Evolutionary conservation across 2,797 vertebrate genomes (phyloP).

Genomic region (Neostethus bicornis): DNA sequence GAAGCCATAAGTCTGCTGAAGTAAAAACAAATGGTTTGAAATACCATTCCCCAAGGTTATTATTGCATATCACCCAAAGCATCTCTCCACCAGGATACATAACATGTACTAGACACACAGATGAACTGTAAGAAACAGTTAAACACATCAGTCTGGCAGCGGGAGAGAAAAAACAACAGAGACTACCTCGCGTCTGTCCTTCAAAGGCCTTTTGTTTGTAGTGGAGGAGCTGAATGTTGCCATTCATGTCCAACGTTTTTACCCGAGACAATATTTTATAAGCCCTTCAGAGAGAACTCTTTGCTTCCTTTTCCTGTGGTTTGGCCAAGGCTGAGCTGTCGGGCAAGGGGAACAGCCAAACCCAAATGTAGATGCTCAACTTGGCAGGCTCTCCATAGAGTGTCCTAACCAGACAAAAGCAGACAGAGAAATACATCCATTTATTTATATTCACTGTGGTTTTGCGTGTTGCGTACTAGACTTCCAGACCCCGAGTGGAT

Average conservation of each 20-base stretch:
- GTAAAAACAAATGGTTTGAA: slow-evolving; percentile 47
- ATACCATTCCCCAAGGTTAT: slow-evolving; percentile 34
- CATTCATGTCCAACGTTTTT: slow-evolving; percentile 75
- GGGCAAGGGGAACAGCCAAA: slow-evolving; percentile 80
- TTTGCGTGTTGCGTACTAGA: slow-evolving; percentile 80
- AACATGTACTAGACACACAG: slow-evolving; percentile 48
- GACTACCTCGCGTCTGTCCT: slow-evolving; percentile 44
- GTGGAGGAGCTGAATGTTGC: slow-evolving; percentile 70
- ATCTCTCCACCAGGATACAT: slow-evolving; percentile 47
- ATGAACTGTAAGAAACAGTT: slow-evolving; percentile 45
- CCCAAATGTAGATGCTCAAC: slow-evolving; percentile 82
- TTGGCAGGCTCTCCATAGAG: slow-evolving; percentile 71
- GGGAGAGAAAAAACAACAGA: slow-evolving; percentile 51
- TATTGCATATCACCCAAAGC: slow-evolving; percentile 33
- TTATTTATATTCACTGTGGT: slow-evolving; percentile 83
- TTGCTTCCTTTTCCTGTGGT: slow-evolving; percentile 86
- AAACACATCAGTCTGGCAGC: slow-evolving; percentile 47
- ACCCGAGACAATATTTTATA: slow-evolving; percentile 77
- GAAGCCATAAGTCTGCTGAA: slow-evolving; percentile 14
- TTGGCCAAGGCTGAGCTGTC: slow-evolving; percentile 70
- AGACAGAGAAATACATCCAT: slow-evolving; percentile 76
- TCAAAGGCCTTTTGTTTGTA: slow-evolving; percentile 72
- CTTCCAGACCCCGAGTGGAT: slow-evolving; percentile 81
- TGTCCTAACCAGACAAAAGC: slow-evolving; percentile 80
- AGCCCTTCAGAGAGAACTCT: slow-evolving; percentile 75